These are phyloP conservation scores for Dufourea novaeangliae DNA, from an alignment of 1,140 invertebrate species.

Conservation along the genomic window DNA sequence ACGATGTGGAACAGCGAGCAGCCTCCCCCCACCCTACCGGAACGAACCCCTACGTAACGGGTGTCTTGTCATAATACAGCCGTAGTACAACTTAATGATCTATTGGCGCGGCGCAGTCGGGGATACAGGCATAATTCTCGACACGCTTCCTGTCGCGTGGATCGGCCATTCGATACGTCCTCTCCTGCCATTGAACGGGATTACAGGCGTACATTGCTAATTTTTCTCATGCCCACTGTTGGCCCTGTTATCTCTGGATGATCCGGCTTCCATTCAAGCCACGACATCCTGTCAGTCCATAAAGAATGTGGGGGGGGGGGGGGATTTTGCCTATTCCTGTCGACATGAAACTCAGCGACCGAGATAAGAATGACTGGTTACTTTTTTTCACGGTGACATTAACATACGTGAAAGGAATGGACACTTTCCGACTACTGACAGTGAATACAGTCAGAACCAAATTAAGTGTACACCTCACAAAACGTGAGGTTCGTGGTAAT, in stretches of 20 bases:
- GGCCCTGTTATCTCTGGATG: slow-evolving; percentile 64
- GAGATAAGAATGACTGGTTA: slow-evolving; percentile 35
- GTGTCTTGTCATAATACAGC: slow-evolving; percentile 77
- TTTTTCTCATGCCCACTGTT: slow-evolving; percentile 74
- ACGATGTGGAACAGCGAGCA: slow-evolving; percentile 59
- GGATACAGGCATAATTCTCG: slow-evolving; percentile 74
- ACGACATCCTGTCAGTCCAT: slow-evolving; percentile 56
- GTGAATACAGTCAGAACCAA: too few species aligned
- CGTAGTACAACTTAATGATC: slow-evolving; percentile 75
- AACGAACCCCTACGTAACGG: slow-evolving; percentile 51
- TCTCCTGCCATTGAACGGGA: slow-evolving; percentile 67
- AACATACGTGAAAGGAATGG: not conserved
- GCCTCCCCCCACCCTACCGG: not conserved
- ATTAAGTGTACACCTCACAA: too few species aligned
- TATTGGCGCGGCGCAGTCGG: slow-evolving; percentile 71
- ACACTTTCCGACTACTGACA: not conserved
- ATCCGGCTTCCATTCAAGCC: slow-evolving; percentile 56
- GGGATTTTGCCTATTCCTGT: slow-evolving; percentile 45
- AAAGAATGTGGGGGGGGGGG: slow-evolving; percentile 63
- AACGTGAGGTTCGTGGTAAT: too few species aligned
- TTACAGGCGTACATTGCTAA: slow-evolving; percentile 76
- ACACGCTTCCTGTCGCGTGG: slow-evolving; percentile 77
- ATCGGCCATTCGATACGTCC: slow-evolving; percentile 69
- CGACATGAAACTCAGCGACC: slow-evolving; percentile 30
- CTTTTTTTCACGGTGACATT: not conserved